Evolutionary conservation across 1,140 invertebrate genomes (phyloP), one percentile per base, ranked within the genome.

Genomic region (Venturia canescens): DNA sequence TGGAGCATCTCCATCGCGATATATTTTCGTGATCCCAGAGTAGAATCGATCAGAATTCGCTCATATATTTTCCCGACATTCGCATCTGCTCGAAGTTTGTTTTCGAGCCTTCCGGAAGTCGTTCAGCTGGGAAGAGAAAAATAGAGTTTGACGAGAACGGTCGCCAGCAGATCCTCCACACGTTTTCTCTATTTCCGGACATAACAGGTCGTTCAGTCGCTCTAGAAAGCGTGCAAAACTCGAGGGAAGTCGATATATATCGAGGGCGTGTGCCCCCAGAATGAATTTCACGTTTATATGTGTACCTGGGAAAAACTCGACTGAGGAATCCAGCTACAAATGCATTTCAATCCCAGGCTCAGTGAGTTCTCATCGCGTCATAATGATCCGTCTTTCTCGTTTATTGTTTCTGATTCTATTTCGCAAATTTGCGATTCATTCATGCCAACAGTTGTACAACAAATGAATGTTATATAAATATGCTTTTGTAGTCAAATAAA

Each of bases 211-310:
- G 60, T 63, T 13, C 23, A 63, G 60, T 63, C 27, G 23, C 60
- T 26, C 23, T 23, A 23, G 21, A 63, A 26, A 63, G 60, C 27
- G 60, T 26, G 27, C 27, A 63, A 13, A 63, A 63, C 60, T 63
- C 60, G 60, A 23, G 60, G 23, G 23, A 63, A 63, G 60, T 63
- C 60, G 60, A 63, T 63, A 63, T 63, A 27, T 26, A 63, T 63
- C 23, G 23, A 63, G 60, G 60, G 60, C 60, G 60, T 27, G 23
- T 26, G 23, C 60, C 60, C 60, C 21, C 6, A 9, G 15, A 66
- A 66, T 69, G 29, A 63, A 63, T 57, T 44, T 44, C 38, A 44
- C 38, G 38, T 57, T n/a, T 23, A 57, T 11, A 57, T n/a, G 53
- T 57, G 7, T 57, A 53, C 13, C 13, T 9, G 16, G 21, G 18